Base-by-base conservation (phyloP, 2,113 vertebrate genomes). In the Pedionomus torquatus region DNA sequence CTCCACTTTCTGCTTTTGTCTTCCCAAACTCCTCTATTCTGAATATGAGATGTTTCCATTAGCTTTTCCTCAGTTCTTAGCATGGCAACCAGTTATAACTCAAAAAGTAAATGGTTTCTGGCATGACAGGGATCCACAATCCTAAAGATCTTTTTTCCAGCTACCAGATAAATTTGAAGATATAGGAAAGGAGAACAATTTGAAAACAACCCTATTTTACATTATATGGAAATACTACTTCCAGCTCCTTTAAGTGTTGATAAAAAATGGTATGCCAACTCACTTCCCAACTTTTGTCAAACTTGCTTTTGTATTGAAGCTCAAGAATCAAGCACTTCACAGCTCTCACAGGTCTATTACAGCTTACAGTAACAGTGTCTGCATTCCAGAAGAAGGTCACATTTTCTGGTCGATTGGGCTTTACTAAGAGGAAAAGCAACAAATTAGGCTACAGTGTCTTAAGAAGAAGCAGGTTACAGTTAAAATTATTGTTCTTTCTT, bases 231-330 rank as follows among this genome's bases (percentile, higher is more conserved):
- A 35, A 28, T 31, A 13, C 5, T 61, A 39, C 17, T 77, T 83
- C 31, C 49, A 74, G 4, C 4, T 79, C 11, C n/a, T 74, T 69
- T 30, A 55, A 70, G 4, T 6, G 5, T 6, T 75, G 12, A 46
- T 39, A 69, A 20, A 95, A 94, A 85, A 74, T 24, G 7, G 17
- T 6, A 80, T 7, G 2, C 74, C 13, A 69, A 89, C 97, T 90
- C 81, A 98, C 98, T 89, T 98, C 95, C 98, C 98, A 98, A 17
- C 64, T 48, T 13, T 65, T 5, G 49, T 98, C 96, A 37, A 96
- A 96, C 16, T 52, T n/a, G 77, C 93, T 97, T 86, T 84, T 95
- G 83, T 96, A 89, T 11, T 98, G 97, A 72, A 98, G n/a, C 49
- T 98, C 97, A 33, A 98, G 93, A 28, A 3, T n/a, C 44, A 98